Evolutionary conservation across 2,888 invertebrate genomes (phyloP).

Genomic region (Lingula anatina): DNA sequence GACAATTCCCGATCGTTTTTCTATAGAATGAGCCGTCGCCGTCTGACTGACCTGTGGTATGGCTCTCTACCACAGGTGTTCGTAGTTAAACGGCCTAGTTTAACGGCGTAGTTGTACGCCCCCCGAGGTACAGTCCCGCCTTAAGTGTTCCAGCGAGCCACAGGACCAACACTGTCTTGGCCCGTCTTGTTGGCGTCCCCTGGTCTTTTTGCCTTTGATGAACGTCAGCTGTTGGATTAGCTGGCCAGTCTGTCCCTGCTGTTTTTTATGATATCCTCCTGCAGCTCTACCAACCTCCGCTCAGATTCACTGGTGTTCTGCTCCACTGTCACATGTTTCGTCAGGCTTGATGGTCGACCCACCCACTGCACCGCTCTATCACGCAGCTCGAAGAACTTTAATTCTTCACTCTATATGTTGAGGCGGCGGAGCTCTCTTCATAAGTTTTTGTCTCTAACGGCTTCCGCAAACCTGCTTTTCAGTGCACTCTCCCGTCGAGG

Average conservation of each 20-base stretch:
- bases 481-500: too few relatives aligned
- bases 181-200: background rate
- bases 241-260: background rate
- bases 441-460: background rate
- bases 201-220: too few relatives aligned
- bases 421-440: background rate
- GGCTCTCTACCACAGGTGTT: constrained; percentile 8
- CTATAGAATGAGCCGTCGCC: background rate
- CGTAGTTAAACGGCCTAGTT: too few relatives aligned
- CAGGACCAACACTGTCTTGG: background rate
- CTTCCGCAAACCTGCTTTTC: background rate
- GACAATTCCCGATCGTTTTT: too few relatives aligned
- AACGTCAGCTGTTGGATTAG: background rate
- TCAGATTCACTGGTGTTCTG: too few relatives aligned
- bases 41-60: constrained; percentile 1
- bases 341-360: too few relatives aligned
- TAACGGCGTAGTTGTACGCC: too few relatives aligned
- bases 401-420: background rate
- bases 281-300: too few relatives aligned
- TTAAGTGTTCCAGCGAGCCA: background rate
- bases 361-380: constrained; percentile 1
- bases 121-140: background rate
- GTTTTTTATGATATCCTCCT: too few relatives aligned
- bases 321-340: too few relatives aligned
- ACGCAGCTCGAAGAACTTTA: constrained; percentile 1